Evolutionary conservation across 2,113 vertebrate species (phyloP).

Genomic region (Chaetura pelagica): DNA sequence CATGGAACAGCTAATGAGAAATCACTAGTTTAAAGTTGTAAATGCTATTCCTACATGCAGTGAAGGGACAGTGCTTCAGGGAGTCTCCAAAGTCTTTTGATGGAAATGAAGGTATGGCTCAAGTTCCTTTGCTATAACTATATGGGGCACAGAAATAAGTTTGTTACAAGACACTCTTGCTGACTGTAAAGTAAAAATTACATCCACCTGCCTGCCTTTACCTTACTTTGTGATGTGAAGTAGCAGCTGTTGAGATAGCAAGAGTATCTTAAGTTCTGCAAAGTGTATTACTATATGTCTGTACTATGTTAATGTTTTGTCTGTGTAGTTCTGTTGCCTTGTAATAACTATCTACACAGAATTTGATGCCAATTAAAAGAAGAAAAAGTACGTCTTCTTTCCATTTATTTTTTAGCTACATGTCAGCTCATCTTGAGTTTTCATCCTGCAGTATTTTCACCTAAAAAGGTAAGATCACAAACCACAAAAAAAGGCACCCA

Average conservation of each 20-base stretch:
- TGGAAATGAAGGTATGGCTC: not conserved
- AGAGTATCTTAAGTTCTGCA: not conserved
- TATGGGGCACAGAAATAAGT: not conserved
- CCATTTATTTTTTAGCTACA: not conserved
- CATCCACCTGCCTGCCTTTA: not conserved
- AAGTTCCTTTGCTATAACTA: not conserved
- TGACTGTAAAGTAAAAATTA: not conserved
- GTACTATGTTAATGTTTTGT: not conserved
- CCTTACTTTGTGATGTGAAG: not conserved
- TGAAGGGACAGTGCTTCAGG: not conserved
- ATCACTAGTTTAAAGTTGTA: not conserved
- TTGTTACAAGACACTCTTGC: not conserved
- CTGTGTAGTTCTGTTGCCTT: not conserved
- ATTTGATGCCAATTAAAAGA: not conserved
- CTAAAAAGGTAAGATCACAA: not conserved
- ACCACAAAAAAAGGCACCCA: not conserved
- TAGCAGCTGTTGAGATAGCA: not conserved
- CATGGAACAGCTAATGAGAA: not conserved
- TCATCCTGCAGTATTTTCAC: not conserved
- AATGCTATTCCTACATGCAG: not conserved
- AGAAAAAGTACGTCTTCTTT: not conserved
- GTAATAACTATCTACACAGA: not conserved
- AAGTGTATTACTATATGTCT: not conserved
- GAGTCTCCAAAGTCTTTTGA: not conserved
- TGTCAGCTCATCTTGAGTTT: not conserved